Evolutionary conservation across 2,888 invertebrate genomes (phyloP).

Genomic region (Heteromyza rotundicornis): DNA sequence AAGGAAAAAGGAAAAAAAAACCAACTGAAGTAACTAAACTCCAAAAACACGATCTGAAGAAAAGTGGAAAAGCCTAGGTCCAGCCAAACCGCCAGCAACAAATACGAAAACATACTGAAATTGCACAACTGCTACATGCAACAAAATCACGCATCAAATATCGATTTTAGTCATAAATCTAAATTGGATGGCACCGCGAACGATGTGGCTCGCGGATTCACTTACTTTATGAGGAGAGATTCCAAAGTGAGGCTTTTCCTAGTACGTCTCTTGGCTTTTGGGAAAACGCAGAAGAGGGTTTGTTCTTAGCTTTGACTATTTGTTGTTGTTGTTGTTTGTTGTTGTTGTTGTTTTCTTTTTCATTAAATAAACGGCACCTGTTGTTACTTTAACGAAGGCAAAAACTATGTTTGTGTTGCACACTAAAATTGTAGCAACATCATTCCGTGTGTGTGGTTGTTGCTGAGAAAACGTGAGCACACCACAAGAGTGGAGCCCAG

Average conservation of each 20-base stretch:
- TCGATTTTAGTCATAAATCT: slow-evolving; percentile 52
- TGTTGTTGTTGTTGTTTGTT: not conserved
- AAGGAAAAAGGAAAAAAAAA: not conserved
- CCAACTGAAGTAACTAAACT: slow-evolving; percentile 16
- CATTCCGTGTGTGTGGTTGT: not conserved
- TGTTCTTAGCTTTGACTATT: too few relatives aligned
- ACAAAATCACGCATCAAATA: slow-evolving; percentile 51
- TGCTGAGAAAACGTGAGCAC: not conserved
- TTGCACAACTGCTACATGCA: slow-evolving; percentile 26
- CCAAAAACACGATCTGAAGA: slow-evolving; percentile 20
- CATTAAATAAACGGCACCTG: slow-evolving; percentile 30
- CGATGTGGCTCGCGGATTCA: slow-evolving; percentile 5
- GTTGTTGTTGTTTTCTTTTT: not conserved
- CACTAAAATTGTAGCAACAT: not conserved
- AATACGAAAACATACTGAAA: too few relatives aligned
- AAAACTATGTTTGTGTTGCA: not conserved
- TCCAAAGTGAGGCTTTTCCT: not conserved
- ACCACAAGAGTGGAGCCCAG: too few relatives aligned
- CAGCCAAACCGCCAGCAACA: not conserved
- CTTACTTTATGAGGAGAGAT: not conserved
- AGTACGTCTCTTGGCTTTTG: not conserved
- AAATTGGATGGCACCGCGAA: slow-evolving; percentile 45
- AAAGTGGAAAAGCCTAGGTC: slow-evolving; percentile 13
- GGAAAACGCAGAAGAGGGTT: too few relatives aligned
- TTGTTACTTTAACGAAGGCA: slow-evolving; percentile 16